Percentiles rank a stretch among this genome's conserved stretches.
These are phyloP conservation scores for Venturia canescens DNA, from an alignment of 1,140 invertebrate species.

Conservation along the genomic window DNA sequence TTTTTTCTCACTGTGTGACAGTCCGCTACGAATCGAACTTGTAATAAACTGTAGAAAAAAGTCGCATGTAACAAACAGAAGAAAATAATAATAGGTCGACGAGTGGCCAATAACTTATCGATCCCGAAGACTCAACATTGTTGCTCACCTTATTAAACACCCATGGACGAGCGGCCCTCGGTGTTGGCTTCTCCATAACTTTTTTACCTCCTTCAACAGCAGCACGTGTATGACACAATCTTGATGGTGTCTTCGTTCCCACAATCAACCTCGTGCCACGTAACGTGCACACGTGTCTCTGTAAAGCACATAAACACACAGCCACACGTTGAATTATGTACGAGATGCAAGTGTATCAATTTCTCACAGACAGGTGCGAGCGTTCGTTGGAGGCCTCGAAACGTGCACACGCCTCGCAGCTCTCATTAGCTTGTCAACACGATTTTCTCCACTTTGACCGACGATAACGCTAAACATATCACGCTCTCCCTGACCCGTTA, in stretches of 20 bases:
- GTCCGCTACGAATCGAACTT: too few species aligned
- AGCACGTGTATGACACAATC: background rate
- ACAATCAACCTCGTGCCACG: background rate
- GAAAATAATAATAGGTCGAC: too few species aligned
- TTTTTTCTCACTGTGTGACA: too few species aligned
- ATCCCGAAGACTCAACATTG: too few species aligned
- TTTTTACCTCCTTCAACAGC: background rate
- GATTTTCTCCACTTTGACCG: slow-evolving; percentile 63
- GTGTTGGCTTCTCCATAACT: background rate
- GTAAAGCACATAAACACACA: too few species aligned
- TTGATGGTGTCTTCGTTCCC: background rate
- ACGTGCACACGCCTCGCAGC: slow-evolving; percentile 61
- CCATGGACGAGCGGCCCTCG: background rate
- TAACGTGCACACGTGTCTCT: background rate
- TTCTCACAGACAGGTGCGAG: background rate
- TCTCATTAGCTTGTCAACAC: slow-evolving; percentile 58
- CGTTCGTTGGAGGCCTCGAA: slow-evolving; percentile 53
- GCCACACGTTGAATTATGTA: background rate
- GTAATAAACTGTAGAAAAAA: too few species aligned
- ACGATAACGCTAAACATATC: slow-evolving; percentile 63
- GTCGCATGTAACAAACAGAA: too few species aligned
- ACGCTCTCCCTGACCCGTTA: slow-evolving; percentile 33
- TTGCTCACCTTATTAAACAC: too few species aligned
- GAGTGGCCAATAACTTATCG: too few species aligned
- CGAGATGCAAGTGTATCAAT: background rate